phyloP scores from a whole-genome alignment of 2,888 invertebrate genomes.

The Sturmia bella region DNA sequence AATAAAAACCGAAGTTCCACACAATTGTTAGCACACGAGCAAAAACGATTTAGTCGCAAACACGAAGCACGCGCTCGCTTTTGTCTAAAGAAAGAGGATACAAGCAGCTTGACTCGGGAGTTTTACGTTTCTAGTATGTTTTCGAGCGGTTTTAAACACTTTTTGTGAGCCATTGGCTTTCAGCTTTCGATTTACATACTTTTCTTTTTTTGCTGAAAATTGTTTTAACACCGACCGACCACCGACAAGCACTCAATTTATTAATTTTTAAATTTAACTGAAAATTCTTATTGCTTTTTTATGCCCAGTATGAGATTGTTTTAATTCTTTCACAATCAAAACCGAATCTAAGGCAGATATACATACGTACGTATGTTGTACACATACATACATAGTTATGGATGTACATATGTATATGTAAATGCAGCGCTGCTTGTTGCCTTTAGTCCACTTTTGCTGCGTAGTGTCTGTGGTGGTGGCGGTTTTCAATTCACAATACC shows the following conservation, averaged over 20 bases:
- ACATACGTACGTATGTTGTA: too few relatives aligned
- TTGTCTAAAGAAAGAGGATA: conserved; percentile 40
- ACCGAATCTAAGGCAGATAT: not conserved
- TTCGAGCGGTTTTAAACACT: not conserved
- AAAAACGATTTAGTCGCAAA: conserved; percentile 36
- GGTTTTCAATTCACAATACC: conserved; percentile 60
- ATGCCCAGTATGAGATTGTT: not conserved
- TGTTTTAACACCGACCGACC: conserved; percentile 64
- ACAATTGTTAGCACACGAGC: conserved; percentile 34
- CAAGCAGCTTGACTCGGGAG: conserved; percentile 3
- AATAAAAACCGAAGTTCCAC: conserved; percentile 47
- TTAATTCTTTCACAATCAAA: conserved; percentile 7
- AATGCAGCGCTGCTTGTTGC: not conserved
- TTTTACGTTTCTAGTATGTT: conserved; percentile 32
- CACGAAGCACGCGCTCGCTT: conserved; percentile 58
- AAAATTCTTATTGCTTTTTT: conserved; percentile 14
- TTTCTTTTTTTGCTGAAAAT: not conserved
- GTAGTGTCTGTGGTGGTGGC: conserved; percentile 66
- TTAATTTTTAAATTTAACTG: not conserved
- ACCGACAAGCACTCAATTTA: conserved; percentile 62
- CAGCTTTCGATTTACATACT: not conserved
- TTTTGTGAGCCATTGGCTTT: not conserved
- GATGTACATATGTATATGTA: too few relatives aligned
- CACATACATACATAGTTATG: too few relatives aligned
- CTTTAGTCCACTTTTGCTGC: conserved; percentile 65